Percentiles rank a stretch among this genome's conserved stretches.
These are phyloP conservation scores for Atta cephalotes DNA, from an alignment of 1,140 invertebrate species.

Conservation along the genomic window DNA sequence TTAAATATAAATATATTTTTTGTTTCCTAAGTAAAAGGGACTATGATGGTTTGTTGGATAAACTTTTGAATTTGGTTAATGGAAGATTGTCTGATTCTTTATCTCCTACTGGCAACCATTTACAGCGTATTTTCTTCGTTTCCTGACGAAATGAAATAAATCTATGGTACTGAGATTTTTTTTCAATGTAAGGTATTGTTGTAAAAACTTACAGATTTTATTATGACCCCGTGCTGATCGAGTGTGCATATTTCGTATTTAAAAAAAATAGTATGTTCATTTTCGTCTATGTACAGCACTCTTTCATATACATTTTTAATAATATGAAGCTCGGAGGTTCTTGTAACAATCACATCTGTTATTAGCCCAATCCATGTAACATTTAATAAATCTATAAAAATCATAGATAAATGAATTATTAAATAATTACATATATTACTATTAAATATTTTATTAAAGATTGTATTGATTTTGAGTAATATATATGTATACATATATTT, in stretches of 20 bases:
- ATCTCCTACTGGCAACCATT: conserved; percentile 70
- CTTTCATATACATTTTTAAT: conserved; percentile 63
- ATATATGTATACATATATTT: not conserved
- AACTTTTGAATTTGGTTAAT: conserved; percentile 57
- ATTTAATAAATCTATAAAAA: conserved; percentile 67
- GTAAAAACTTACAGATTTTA: conserved; percentile 66
- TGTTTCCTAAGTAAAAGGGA: not conserved
- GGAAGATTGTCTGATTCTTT: conserved; percentile 69
- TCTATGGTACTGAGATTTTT: not conserved
- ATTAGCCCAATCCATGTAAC: conserved; percentile 80
- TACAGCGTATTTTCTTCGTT: conserved; percentile 47
- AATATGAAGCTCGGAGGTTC: conserved; percentile 69
- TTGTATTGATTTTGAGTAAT: not conserved
- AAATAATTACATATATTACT: not conserved
- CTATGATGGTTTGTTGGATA: not conserved
- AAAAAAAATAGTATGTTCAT: conserved; percentile 74
- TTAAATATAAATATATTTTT: not conserved
- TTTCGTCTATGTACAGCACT: conserved; percentile 61
- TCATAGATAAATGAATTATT: not conserved
- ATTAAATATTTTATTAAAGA: not conserved
- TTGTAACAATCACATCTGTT: conserved; percentile 70
- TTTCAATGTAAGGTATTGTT: not conserved
- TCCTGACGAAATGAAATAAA: conserved; percentile 56
- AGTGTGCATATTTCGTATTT: conserved; percentile 79
- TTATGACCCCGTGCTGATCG: conserved; percentile 65